These are phyloP conservation scores for Lycophotia porphyrea DNA, from an alignment of 2,888 invertebrate genomes.

Conservation along the genomic window DNA sequence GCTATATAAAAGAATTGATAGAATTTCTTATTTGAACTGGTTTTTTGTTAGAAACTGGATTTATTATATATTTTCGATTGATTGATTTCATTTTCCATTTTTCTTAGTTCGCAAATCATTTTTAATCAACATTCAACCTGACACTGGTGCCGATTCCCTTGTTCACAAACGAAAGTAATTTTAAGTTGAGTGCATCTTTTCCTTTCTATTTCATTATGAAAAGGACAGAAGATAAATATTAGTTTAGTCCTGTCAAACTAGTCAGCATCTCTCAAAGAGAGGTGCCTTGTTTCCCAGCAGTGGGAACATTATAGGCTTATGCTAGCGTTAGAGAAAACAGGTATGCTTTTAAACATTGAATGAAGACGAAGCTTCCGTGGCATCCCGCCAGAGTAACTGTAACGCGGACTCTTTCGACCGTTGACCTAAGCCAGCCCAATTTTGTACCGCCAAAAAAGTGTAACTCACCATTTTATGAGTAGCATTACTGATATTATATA, in stretches of 20 bases:
- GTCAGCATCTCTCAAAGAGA: too few species aligned
- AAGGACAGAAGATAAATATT: too few species aligned
- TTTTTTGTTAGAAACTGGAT: conserved; percentile 1
- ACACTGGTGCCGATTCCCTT: too few species aligned
- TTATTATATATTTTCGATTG: neutral
- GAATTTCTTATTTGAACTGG: conserved; percentile 10
- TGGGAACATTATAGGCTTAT: too few species aligned
- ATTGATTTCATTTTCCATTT: too few species aligned
- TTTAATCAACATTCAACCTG: too few species aligned
- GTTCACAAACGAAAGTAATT: too few species aligned
- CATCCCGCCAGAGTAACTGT: conserved; percentile 26
- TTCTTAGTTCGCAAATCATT: too few species aligned
- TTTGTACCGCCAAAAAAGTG: conserved; percentile 33
- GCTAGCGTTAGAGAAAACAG: neutral
- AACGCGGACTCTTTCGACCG: conserved; percentile 20
- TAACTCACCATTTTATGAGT: conserved; percentile 7
- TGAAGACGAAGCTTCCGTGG: neutral
- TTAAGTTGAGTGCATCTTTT: too few species aligned
- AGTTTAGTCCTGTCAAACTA: too few species aligned
- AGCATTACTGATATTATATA: conserved; percentile 10
- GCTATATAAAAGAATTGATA: conserved; percentile 12
- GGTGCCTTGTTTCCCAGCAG: too few species aligned
- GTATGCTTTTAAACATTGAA: neutral
- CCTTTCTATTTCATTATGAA: too few species aligned
- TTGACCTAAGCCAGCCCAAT: conserved; percentile 42